Base-by-base conservation (phyloP, 1,140 invertebrate genomes). In the Tetranychus cinnabarinus region DNA sequence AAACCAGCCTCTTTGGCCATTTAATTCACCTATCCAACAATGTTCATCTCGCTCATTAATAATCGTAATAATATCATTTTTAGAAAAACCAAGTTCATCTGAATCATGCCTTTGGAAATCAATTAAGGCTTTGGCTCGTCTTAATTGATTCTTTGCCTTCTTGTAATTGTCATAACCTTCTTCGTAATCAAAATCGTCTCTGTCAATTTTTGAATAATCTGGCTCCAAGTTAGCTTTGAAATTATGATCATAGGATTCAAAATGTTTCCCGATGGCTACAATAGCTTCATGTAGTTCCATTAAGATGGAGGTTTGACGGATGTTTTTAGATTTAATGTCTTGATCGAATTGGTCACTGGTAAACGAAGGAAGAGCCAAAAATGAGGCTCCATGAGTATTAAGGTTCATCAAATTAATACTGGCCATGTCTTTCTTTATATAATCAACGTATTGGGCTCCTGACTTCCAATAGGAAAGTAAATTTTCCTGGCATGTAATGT, bases 1-100 rank as follows among this genome's bases (percentile, higher is more conserved):
- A 77, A 99, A 99, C 95, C 95, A 99, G 47, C 95, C 95, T 71
- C 88, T 77, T 42, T 96, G 72, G 2, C 95, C 95, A 79, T 98
- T 97, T 2, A 98, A 72, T 74, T 99, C 96, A 56, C 96, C 96
- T 64, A 97, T 84, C 96, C 96, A 99, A 72, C 96, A 99, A 72
- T 99, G 93, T 71, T 99, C 96, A 77, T 99, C 96, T 72, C 91
- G 90, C 70, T 92, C 89, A 69, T 88, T 95, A 36, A 98, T 84
- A 45, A 99, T 88, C 72, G 88, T 95, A 52, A 97, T 96, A 23
- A 97, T 89, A 74, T 97, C 92, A 78, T 97, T 97, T 74, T 92
- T 93, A 57, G 90, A 79, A 74, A 99, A 98, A 37, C 93, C 93
- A 35, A 99, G 75, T 75, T 99, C 96, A 76, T 98, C 93, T 70